These are phyloP conservation scores for Acanthis flammea DNA, from an alignment of 2,797 vertebrate species.

Conservation along the genomic window DNA sequence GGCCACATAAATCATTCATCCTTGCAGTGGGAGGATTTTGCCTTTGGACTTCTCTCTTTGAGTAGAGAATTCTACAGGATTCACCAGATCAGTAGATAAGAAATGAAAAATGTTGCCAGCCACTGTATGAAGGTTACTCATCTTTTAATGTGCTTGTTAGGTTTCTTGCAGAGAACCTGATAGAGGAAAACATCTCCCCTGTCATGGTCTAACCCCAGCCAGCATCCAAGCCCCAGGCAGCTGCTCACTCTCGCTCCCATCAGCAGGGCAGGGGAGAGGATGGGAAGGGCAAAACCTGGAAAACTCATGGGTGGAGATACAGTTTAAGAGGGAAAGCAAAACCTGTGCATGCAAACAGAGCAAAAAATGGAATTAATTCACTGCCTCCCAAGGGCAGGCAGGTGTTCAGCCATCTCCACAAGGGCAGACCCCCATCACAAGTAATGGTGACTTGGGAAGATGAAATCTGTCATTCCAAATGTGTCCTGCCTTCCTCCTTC, in stretches of 20 bases:
- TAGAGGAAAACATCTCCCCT: neutral
- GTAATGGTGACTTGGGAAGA: neutral
- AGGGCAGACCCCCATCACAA: neutral
- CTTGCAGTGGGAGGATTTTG: neutral
- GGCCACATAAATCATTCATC: neutral
- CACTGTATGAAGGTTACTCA: neutral
- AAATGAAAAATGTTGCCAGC: neutral
- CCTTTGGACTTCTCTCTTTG: neutral
- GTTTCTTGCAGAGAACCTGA: neutral
- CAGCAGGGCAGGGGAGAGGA: neutral
- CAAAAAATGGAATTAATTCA: neutral
- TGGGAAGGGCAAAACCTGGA: neutral
- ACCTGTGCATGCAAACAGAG: neutral
- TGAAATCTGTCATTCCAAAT: neutral
- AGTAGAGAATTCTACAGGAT: neutral
- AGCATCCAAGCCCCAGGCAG: neutral
- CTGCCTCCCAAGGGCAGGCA: neutral
- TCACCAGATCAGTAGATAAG: neutral
- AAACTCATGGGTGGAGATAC: neutral
- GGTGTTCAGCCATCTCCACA: neutral
- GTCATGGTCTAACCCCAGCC: neutral
- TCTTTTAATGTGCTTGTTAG: neutral
- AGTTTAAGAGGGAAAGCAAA: neutral
- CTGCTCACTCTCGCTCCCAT: fast-evolving
- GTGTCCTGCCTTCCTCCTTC: neutral